Percentiles rank a stretch among this genome's conserved stretches.
Evolutionary conservation across 2,113 vertebrate species (phyloP).

Genomic region (Nesogale talazaci): DNA sequence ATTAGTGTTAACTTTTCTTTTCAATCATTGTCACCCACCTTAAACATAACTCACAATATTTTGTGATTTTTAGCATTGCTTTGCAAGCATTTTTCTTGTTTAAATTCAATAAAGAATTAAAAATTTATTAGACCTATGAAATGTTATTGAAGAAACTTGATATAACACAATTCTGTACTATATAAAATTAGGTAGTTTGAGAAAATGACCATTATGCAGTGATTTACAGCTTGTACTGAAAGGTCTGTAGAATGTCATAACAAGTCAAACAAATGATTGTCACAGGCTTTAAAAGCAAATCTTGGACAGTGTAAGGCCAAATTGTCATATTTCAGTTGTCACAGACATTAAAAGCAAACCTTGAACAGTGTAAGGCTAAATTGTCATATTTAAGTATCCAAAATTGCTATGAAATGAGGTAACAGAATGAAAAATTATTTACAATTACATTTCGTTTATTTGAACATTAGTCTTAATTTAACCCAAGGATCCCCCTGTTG

Average conservation of each 20-base stretch:
- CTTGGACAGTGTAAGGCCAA: neutral
- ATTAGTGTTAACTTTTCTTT: constrained; percentile 48
- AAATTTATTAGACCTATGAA: neutral
- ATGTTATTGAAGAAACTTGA: neutral
- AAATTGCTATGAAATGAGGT: constrained; percentile 41
- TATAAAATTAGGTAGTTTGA: constrained; percentile 13
- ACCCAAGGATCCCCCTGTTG: constrained; percentile 36
- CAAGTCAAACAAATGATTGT: neutral
- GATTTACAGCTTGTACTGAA: neutral
- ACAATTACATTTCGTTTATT: constrained; percentile 58
- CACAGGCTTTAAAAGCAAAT: constrained; percentile 44
- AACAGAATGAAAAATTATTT: constrained; percentile 62
- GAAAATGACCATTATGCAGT: neutral
- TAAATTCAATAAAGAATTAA: constrained; percentile 37
- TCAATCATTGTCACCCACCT: constrained; percentile 22
- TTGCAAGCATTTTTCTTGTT: neutral
- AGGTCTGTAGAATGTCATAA: neutral
- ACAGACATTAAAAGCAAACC: constrained; percentile 45
- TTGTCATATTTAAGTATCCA: constrained; percentile 1
- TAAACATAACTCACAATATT: neutral
- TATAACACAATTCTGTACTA: neutral
- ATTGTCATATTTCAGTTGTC: constrained; percentile 4
- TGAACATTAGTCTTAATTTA: constrained; percentile 57
- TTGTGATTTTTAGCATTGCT: constrained; percentile 15
- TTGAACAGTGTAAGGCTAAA: constrained; percentile 1